Base-by-base conservation (phyloP, 2,113 vertebrate species). In the Ceuthmochares aereus region DNA sequence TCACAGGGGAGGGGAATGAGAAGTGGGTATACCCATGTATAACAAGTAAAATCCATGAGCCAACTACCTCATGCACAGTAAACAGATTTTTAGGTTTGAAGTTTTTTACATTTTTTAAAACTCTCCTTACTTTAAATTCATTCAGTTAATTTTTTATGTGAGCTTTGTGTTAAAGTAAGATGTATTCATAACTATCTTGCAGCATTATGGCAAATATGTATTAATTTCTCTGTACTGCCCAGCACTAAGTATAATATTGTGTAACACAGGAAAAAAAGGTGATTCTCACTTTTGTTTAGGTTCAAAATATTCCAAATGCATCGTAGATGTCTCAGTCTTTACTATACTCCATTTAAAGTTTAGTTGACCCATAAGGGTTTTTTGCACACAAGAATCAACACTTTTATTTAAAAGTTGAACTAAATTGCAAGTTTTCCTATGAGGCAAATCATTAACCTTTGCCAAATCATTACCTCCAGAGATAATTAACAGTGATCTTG, bases 401-500 rank as follows among this genome's bases (percentile, higher is more conserved):
- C 49, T 79, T 97, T 90, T 60, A 89, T 94, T 97, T 96, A 92
- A 75, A 97, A 94, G 92, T 89, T 93, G 70, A 97, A 95, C 84
- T 82, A 96, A 96, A 96, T 90, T 63, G 70, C 66, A 93, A 54
- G 75, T 95, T 95, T 89, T 96, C 49, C 92, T 95, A 56, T 92
- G 91, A 94, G 82, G 91, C 68, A 94, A 96, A 89, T 96, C 94
- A 92, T 97, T 97, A 97, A 97, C 95, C 93, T 98, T 97, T 97
- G 84, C 80, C 93, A 97, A 94, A 98, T 95, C 92, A 88, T 95
- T 96, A 91, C 84, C 92, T 95, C 89, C 55, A 88, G 74, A 96
- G 95, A 97, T 94, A 96, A 96, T 97, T 97, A 97, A 97, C 77
- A 93, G 83, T 89, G 94, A 96, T 97, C 94, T 93, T 69, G 21